These are phyloP conservation scores for Brachyptera putata DNA, from an alignment of 2,888 invertebrate genomes.

Conservation along the genomic window DNA sequence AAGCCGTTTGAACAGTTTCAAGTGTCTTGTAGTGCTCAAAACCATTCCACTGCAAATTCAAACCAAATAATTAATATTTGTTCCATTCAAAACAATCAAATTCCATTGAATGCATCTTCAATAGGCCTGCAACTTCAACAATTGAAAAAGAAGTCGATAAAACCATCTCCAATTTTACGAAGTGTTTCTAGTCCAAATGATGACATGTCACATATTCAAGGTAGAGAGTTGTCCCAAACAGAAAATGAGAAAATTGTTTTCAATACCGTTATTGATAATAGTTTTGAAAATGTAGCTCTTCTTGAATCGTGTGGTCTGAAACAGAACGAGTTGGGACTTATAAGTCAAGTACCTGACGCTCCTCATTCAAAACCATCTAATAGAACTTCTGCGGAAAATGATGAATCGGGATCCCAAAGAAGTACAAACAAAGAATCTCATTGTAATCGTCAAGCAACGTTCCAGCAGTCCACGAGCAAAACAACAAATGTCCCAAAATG, in stretches of 20 bases:
- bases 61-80: neutral
- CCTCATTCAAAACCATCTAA: too few species aligned
- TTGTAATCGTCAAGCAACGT: conserved; percentile 17
- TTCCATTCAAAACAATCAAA: neutral
- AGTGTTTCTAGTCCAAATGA: too few species aligned
- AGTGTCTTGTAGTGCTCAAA: neutral
- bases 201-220: too few species aligned
- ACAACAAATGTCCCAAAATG: conserved; percentile 44
- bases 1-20: too few species aligned
- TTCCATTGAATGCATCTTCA: neutral
- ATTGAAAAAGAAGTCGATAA: neutral
- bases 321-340: neutral
- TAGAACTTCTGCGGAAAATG: neutral
- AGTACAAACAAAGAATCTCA: neutral
- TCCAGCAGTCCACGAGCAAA: neutral
- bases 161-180: too few species aligned
- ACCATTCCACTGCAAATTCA: neutral
- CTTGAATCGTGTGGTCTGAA: neutral
- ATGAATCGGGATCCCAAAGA: neutral
- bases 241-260: neutral
- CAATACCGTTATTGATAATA: neutral
- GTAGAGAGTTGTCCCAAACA: too few species aligned
- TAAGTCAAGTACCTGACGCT: neutral
- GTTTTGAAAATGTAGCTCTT: neutral
- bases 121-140: neutral